A percentile compares a stretch with the other conserved stretches of the same genome.
phyloP scores from a whole-genome alignment of 2,797 vertebrate species.

The Myiotriccus ornatus region DNA sequence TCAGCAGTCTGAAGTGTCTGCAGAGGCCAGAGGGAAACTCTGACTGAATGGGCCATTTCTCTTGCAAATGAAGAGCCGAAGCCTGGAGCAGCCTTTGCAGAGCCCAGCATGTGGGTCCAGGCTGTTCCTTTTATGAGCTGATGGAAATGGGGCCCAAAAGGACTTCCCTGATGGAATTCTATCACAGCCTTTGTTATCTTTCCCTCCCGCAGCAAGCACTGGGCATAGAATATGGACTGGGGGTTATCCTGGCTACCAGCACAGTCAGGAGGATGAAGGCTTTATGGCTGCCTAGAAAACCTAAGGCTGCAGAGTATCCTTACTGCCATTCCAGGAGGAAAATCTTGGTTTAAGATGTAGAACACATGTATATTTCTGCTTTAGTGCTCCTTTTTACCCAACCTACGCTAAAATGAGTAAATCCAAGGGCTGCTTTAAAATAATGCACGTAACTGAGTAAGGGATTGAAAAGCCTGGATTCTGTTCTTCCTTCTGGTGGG shows the following conservation, averaged over 20 bases:
- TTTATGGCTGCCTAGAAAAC: constrained; percentile 6
- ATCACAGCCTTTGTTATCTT: constrained; percentile 26
- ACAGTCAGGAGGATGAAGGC: background rate
- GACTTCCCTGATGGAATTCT: constrained; percentile 26
- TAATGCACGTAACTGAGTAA: background rate
- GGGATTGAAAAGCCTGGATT: background rate
- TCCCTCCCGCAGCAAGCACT: background rate
- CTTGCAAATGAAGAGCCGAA: constrained; percentile 63
- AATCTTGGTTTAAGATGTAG: background rate
- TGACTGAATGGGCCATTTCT: constrained; percentile 49
- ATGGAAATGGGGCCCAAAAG: constrained; percentile 42
- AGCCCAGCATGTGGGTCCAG: constrained; percentile 58
- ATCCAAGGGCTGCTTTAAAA: background rate
- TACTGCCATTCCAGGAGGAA: background rate
- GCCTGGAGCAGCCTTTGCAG: constrained; percentile 27
- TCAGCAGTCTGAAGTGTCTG: constrained; percentile 29
- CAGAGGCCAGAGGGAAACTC: constrained; percentile 25
- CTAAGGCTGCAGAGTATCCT: background rate
- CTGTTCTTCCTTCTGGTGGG: background rate
- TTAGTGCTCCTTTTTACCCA: background rate
- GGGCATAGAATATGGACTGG: background rate
- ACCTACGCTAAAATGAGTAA: background rate
- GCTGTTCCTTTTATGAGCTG: constrained; percentile 46
- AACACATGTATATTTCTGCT: background rate
- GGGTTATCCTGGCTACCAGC: background rate